Percentiles rank a stretch among this genome's conserved stretches.
Conservation (phyloP, 2,113 vertebrate species). For the Ceuthmochares aereus region DNA sequence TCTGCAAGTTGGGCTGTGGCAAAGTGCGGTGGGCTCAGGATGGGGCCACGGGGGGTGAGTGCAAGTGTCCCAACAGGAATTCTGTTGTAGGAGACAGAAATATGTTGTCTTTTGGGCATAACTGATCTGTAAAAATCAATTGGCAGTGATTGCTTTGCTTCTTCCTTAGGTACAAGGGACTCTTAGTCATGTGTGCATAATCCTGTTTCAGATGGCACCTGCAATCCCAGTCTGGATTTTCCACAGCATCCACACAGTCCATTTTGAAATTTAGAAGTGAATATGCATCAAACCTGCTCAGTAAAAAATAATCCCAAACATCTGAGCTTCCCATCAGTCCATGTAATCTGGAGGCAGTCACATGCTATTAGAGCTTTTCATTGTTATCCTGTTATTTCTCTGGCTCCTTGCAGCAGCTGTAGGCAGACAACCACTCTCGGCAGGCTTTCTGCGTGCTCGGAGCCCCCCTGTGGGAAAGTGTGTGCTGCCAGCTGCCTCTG, state of each 20-base stretch:
- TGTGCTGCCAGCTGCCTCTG: rapidly evolving
- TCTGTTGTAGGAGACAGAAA: not conserved
- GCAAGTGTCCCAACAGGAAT: rapidly evolving
- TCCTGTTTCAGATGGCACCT: not conserved
- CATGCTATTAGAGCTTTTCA: not conserved
- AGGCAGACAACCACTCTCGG: not conserved
- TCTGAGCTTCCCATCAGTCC: not conserved
- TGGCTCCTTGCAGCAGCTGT: constrained; percentile 2
- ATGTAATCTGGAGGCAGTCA: not conserved
- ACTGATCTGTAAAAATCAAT: constrained; percentile 8
- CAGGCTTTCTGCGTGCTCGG: not conserved
- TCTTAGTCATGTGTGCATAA: not conserved
- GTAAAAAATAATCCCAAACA: rapidly evolving
- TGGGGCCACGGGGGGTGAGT: rapidly evolving
- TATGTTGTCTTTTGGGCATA: not conserved
- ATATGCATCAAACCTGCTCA: not conserved
- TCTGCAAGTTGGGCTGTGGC: not conserved
- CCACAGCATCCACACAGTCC: not conserved
- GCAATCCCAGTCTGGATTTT: not conserved
- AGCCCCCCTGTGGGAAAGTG: constrained; percentile 4
- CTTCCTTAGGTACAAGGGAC: not conserved
- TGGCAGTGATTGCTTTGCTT: not conserved
- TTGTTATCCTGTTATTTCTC: not conserved
- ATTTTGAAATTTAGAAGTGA: not conserved
- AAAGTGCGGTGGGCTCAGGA: rapidly evolving